Evolutionary conservation across 2,797 vertebrate genomes (phyloP), one percentile per base, ranked within the genome.

Genomic region (Danio jaintianensis): DNA sequence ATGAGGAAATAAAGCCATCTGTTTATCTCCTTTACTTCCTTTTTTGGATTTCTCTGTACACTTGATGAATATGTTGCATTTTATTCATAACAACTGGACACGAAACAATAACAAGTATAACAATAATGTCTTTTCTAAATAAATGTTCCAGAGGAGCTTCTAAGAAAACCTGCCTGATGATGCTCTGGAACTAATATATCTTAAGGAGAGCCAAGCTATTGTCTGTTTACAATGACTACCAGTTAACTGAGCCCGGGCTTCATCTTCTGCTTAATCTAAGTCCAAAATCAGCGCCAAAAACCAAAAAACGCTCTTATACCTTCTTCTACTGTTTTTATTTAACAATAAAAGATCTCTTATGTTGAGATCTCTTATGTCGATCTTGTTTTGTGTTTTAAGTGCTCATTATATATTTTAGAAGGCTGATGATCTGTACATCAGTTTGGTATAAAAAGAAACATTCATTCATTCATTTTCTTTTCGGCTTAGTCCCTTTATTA

Each of bases 161-260:
- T 20, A 2, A 73, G 12, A 71, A 66, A 67, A 70, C 47, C 29
- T 58, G 29, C 50, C 50, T 36, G 78, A n/a, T 45, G 76, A 77
- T n/a, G 66, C 74, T 68, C 48, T 59, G 61, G 11, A 5, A 42
- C 20, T 63, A 75, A 82, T 86, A 81, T 85, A 87, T 83, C 56
- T 50, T 79, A 20, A 72, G 78, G 73, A 80, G 59, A 71, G 79
- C 78, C 48, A 67, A 20, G 42, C 83, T 55, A 85, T 88, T 87
- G 84, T 88, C 76, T 64, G 50, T 53, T 83, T 78, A 84, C 59
- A 84, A 67, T 86, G 72, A 90, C 83, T 90, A 91, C 87, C 88
- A 89, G 87, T 89, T 22, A 88, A 56, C 55, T 53, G 71, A 75
- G 73, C 58, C 77, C 83, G 84, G 85, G 83, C 81, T 68, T 82